Base-by-base conservation (phyloP, 2,797 vertebrate genomes). In the Poeciliopsis presidionis region DNA sequence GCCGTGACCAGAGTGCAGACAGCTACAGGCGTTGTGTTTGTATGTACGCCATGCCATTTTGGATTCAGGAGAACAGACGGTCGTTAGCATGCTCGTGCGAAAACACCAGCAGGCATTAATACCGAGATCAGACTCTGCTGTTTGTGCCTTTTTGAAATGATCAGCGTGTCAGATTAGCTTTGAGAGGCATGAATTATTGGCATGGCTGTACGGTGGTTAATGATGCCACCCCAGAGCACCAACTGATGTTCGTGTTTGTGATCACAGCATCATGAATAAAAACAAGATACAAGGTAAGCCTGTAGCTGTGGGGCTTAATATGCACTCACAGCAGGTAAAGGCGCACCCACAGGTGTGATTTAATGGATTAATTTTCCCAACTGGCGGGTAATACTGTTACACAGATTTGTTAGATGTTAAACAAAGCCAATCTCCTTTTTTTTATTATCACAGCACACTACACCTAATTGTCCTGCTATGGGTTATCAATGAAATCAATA, bases 1-100 rank as follows among this genome's bases (percentile, higher is more conserved):
- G 88, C 90, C 84, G 90, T 91, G 92, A 91, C 88, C 80, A 28
- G 89, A 84, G 84, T 86, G 85, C 81, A 87, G 88, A 89, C 89
- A 74, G 80, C 69, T 80, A 28, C 18, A 84, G 75, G 83, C 55
- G 81, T 71, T 57, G 80, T 82, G 85, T 86, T 86, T 84, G 77
- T 77, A 81, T 79, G 73, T 76, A 63, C 78, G 72, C 69, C 76
- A 33, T 75, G 61, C 46, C 16, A 36, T 72, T 28, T 33, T 57
- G 33, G 73, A 70, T 22, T 36, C 63, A 70, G 53, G 49, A 57
- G 78, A 57, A 82, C 47, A 53, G 61, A 75, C 78, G 70, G 36
- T 46, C 63, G 51, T 84, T 84, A 78, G 77, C n/a, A 73, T 13
- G 8, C 12, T 74, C 70, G 53, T n/a, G 11, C 55, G 49, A 57